phyloP scores from a whole-genome alignment of 1,140 invertebrate species.

The Teleogryllus occipitalis region DNA sequence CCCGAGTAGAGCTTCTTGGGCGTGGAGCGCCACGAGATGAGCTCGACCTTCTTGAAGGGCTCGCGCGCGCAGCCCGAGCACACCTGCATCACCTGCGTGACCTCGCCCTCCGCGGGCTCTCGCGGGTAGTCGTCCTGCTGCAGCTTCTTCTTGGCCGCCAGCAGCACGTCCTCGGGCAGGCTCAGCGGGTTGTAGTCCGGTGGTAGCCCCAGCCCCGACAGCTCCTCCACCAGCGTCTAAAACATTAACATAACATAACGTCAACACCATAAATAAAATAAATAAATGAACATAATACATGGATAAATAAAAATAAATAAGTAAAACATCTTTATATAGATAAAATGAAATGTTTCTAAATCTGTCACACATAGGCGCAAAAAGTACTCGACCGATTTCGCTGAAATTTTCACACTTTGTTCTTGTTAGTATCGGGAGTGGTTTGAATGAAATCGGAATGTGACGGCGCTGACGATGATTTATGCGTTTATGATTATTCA shows the following conservation, averaged over 20 bases:
- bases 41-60: slow-evolving; percentile 65
- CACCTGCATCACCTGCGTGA: slow-evolving; percentile 63
- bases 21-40: slow-evolving; percentile 63
- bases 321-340: not conserved
- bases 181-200: slow-evolving; percentile 10
- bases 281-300: not conserved
- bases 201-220: not conserved
- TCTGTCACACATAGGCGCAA: no score
- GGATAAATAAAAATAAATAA: not conserved
- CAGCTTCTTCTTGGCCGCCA: not conserved
- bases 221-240: not conserved
- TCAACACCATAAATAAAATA: no score
- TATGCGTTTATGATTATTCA: no score
- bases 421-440: no score
- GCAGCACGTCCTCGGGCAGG: not conserved
- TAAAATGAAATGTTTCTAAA: no score
- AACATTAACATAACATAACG: no score
- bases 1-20: slow-evolving; percentile 65
- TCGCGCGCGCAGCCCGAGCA: slow-evolving; percentile 63
- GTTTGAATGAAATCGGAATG: no score
- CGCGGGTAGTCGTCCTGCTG: slow-evolving; percentile 16
- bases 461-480: no score
- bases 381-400: no score
- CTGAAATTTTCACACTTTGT: no score
- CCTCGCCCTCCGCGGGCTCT: slow-evolving; percentile 72